Percentiles rank a stretch among this genome's conserved stretches.
Conservation (phyloP, 2,888 invertebrate species). For the Boloria euphrosyne region DNA sequence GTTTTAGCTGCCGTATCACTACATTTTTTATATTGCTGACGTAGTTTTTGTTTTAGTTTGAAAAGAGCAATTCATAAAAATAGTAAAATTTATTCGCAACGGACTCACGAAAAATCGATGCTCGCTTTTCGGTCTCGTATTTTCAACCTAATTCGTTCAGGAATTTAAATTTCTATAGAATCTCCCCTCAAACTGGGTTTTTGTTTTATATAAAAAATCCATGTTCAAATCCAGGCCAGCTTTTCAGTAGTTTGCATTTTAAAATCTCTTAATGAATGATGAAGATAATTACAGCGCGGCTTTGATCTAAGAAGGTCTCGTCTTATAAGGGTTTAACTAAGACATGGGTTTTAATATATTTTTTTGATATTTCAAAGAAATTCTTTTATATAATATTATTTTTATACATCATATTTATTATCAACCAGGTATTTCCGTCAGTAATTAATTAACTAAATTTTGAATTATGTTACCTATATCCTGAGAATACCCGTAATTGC, state of each 20-base stretch:
- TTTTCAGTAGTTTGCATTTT: slow-evolving; percentile 1
- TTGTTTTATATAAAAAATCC: slow-evolving; percentile 6
- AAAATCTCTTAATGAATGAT: neutral
- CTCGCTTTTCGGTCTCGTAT: slow-evolving; percentile 9
- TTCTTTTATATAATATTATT: too few species aligned
- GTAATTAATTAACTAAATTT: too few species aligned
- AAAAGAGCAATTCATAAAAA: slow-evolving; percentile 36
- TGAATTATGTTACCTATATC: too few species aligned
- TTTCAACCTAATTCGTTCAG: slow-evolving; percentile 20
- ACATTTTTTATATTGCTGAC: slow-evolving; percentile 22
- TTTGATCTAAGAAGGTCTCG: neutral
- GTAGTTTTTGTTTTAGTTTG: slow-evolving; percentile 31
- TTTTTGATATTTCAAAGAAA: too few species aligned
- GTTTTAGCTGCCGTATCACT: slow-evolving; percentile 29
- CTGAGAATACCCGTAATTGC: too few species aligned
- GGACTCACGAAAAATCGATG: slow-evolving; percentile 22
- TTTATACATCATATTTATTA: too few species aligned
- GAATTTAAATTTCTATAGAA: slow-evolving; percentile 14
- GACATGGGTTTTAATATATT: too few species aligned
- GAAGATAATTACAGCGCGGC: neutral
- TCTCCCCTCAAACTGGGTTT: slow-evolving; percentile 1
- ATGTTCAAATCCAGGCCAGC: slow-evolving; percentile 10
- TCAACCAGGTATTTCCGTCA: too few species aligned
- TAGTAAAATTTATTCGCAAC: slow-evolving; percentile 16
- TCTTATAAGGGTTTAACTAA: neutral